Evolutionary conservation across 2,888 invertebrate species (phyloP).

Genomic region (Diarsia dahlii): DNA sequence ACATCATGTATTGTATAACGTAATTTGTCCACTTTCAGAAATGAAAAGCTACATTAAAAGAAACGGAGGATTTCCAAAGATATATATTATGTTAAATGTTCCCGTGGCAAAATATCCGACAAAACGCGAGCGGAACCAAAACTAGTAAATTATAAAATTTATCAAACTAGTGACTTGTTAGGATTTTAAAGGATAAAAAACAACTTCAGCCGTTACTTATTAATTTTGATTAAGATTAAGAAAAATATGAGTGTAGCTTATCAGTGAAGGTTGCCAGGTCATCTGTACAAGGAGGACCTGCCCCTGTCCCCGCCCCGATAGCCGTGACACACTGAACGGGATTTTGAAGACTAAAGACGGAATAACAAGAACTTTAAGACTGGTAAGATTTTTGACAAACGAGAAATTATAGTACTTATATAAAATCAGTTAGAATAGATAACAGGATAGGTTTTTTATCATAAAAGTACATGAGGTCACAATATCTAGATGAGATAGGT

Average conservation of each 20-base stretch:
- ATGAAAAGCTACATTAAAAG: neutral
- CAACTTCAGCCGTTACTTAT: no score
- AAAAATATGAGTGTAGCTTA: slow-evolving; percentile 14
- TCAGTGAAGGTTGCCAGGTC: slow-evolving; percentile 34
- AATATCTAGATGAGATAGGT: no score
- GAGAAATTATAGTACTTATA: neutral
- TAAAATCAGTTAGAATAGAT: no score
- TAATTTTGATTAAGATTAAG: neutral
- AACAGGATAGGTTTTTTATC: no score
- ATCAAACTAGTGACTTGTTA: neutral
- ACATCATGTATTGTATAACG: no score
- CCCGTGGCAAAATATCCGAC: neutral
- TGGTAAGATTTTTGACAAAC: neutral
- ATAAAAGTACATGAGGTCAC: no score
- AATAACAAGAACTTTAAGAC: slow-evolving; percentile 13
- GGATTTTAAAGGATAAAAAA: neutral
- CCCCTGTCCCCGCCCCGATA: slow-evolving; percentile 7
- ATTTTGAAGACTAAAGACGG: slow-evolving; percentile 14
- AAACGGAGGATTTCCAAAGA: no score
- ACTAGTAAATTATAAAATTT: neutral
- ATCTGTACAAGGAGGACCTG: slow-evolving; percentile 34
- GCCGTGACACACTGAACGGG: slow-evolving; percentile 44
- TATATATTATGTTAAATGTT: neutral
- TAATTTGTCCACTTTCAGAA: no score
- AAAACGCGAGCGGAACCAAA: neutral